Evolutionary conservation across 2,797 vertebrate genomes (phyloP).

Genomic region (Steatocranus sp.): DNA sequence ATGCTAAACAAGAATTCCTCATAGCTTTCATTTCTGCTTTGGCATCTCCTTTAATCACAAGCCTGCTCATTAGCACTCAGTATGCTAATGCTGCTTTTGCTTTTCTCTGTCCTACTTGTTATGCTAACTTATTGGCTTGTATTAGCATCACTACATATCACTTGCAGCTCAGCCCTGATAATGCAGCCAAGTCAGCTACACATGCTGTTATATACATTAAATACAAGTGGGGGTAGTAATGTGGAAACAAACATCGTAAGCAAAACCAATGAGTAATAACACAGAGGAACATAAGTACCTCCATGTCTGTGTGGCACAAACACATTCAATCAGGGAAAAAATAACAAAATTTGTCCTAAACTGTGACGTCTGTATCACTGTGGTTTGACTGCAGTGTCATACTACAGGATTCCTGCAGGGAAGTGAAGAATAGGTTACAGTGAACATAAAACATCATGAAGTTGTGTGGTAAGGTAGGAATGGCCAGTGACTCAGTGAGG

Average conservation of each 20-base stretch:
- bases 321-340: not conserved
- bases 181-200: conserved; percentile 22
- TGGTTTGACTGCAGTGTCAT: not conserved
- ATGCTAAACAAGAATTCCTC: not conserved
- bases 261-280: not conserved
- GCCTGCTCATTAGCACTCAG: conserved; percentile 62
- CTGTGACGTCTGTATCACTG: not conserved
- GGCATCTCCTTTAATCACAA: conserved; percentile 68
- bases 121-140: conserved; percentile 71
- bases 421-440: conserved; percentile 19
- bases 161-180: conserved; percentile 26
- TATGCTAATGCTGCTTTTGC: conserved; percentile 59
- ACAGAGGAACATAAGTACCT: not conserved
- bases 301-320: not conserved
- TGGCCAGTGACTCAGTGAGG: conserved; percentile 64
- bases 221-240: not conserved
- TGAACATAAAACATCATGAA: conserved; percentile 61
- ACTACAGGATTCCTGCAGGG: not conserved
- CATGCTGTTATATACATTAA: conserved; percentile 4
- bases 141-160: conserved; percentile 72
- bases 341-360: not conserved
- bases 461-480: conserved; percentile 51
- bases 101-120: conserved; percentile 58
- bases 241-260: not conserved
- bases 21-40: conserved; percentile 59